These are phyloP conservation scores for Galerucella nymphaeae DNA, from an alignment of 2,888 invertebrate species.

Conservation along the genomic window DNA sequence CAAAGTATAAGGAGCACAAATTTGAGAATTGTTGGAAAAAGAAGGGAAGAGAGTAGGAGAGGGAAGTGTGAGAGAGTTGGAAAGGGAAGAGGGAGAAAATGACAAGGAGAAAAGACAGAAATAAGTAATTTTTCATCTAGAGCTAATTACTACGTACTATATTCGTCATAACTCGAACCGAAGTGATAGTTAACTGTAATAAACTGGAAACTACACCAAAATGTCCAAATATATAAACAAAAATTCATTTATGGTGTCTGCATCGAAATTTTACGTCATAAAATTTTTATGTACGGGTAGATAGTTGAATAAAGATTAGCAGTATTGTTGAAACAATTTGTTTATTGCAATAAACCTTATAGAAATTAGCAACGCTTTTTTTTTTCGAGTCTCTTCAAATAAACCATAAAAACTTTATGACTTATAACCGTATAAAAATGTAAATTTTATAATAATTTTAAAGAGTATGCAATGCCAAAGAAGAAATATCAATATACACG, in stretches of 20 bases:
- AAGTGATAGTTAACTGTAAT: too few species aligned
- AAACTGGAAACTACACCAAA: too few species aligned
- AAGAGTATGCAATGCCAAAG: background rate
- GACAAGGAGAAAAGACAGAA: too few species aligned
- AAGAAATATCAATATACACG: too few species aligned
- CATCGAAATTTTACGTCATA: background rate
- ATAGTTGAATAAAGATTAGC: background rate
- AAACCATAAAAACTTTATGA: slow-evolving; percentile 5
- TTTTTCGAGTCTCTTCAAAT: background rate
- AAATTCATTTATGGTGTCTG: background rate
- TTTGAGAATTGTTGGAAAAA: too few species aligned
- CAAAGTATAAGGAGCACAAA: too few species aligned
- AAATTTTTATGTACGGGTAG: background rate
- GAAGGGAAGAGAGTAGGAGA: too few species aligned
- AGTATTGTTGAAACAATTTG: background rate
- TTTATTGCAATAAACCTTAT: background rate
- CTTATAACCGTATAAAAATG: background rate
- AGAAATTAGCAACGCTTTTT: background rate
- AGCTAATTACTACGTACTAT: too few species aligned
- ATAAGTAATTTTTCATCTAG: too few species aligned
- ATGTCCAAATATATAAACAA: background rate
- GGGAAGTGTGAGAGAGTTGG: too few species aligned
- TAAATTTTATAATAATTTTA: background rate
- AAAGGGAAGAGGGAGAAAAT: too few species aligned
- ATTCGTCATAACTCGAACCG: too few species aligned